Evolutionary conservation across 2,113 vertebrate genomes (phyloP), one percentile per base, ranked within the genome.

Genomic region (Ptychochromis oligacanthus): DNA sequence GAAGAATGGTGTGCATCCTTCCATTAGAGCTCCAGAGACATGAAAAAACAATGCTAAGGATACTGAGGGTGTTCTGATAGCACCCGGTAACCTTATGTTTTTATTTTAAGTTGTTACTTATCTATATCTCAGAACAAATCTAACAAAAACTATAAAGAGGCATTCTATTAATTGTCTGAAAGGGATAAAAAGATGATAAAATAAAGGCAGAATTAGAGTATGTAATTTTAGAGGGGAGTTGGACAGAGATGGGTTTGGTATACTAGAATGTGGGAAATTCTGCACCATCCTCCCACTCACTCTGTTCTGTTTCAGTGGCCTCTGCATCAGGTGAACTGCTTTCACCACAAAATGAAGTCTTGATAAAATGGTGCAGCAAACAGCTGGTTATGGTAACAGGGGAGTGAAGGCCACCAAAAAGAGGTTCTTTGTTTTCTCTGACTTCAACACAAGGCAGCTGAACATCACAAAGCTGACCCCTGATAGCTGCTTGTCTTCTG

Each of bases 191-290:
- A 15, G 40, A 46, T 15, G 11, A 49, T 49, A 49, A 18, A 52
- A 52, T 52, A 52, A 52, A 52, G 49, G 14, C 15, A 52, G 46
- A 49, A 18, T 49, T 49, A 15, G 6, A 52, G 6, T 18, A 52
- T 52, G 49, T 18, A 17, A 52, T 52, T 52, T 52, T 52, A 52
- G 49, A 52, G 49, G 49, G 2, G 15, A 52, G 15, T 52, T 52
- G 46, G 46, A 52, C 15, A 49, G 15, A 17, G 14, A 17, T 5
- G 46, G 14, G 46, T 15, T 8, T 28, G 20, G 5, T 52, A 93
- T 77, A 86, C 78, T 92, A 88, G 94, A 92, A 91, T 93, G 93
- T 96, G 94, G 93, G 92, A 91, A 96, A 96, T 95, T 95, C 95
- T 91, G 85, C 85, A 12, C 7, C 79, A 14, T 24, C 90, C 88